phyloP scores from a whole-genome alignment of 2,797 vertebrate species.

The Vultur gryphus region DNA sequence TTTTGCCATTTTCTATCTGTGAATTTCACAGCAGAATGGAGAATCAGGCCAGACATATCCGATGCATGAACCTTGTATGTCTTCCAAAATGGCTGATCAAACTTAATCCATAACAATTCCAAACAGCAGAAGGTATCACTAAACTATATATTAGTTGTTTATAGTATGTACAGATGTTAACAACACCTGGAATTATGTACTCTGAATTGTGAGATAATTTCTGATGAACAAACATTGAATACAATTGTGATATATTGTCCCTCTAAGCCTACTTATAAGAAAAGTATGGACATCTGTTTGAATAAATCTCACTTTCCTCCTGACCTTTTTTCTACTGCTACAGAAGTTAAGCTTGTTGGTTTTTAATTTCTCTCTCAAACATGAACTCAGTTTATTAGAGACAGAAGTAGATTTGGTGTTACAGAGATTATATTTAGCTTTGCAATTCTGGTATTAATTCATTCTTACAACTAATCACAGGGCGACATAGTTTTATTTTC shows the following conservation, averaged over 20 bases:
- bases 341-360: neutral
- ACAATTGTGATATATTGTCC: neutral
- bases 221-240: neutral
- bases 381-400: neutral
- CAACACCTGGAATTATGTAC: neutral
- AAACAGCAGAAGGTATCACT: neutral
- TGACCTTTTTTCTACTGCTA: neutral
- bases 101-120: neutral
- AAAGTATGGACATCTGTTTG: neutral
- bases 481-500: slow-evolving; percentile 17
- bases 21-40: neutral
- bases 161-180: neutral
- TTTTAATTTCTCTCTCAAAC: slow-evolving; percentile 4
- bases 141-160: neutral
- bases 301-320: slow-evolving; percentile 15
- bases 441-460: slow-evolving; percentile 22
- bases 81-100: neutral
- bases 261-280: neutral
- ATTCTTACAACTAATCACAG: slow-evolving; percentile 37
- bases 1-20: neutral
- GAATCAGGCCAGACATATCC: neutral
- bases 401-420: slow-evolving; percentile 26
- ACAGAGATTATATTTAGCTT: neutral
- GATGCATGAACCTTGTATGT: neutral
- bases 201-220: neutral